phyloP scores from a whole-genome alignment of 1,140 invertebrate genomes.

The Temnothorax curvispinosus region DNA sequence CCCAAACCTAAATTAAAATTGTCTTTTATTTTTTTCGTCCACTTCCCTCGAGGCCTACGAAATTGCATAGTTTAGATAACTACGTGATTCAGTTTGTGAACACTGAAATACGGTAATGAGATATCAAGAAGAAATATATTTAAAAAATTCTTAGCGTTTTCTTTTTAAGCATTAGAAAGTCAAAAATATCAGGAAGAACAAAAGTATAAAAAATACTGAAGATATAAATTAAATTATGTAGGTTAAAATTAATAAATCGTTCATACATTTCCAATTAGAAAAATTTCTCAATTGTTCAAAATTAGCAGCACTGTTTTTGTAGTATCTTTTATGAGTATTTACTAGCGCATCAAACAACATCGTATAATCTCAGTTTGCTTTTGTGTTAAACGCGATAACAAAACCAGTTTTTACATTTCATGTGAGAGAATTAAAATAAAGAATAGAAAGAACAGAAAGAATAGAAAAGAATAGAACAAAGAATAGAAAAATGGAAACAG shows the following conservation, averaged over 20 bases:
- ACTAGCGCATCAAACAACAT: conserved; percentile 30
- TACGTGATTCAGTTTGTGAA: not conserved
- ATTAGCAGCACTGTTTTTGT: not conserved
- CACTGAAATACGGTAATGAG: not conserved
- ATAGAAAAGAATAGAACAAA: conserved; percentile 12
- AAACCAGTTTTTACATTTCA: conserved; percentile 61
- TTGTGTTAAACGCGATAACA: not conserved
- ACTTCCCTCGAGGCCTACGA: not conserved
- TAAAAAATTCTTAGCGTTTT: not conserved
- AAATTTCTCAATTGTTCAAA: not conserved
- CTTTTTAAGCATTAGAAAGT: not conserved
- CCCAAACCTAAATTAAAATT: conserved; percentile 29
- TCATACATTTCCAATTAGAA: not conserved
- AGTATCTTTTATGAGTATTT: conserved; percentile 14
- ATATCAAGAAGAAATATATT: conserved; percentile 2
- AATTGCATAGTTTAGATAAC: conserved; percentile 38
- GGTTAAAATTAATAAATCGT: not conserved
- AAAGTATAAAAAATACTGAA: not conserved
- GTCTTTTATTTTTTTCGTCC: not conserved
- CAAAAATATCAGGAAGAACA: not conserved
- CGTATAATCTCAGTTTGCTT: conserved; percentile 38
- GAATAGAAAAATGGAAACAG: conserved; percentile 3
- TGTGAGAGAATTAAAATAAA: conserved; percentile 33
- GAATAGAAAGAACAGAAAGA: conserved; percentile 20
- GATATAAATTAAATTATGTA: not conserved